Base-by-base conservation (phyloP, 2,797 vertebrate genomes). In the Huso huso region DNA sequence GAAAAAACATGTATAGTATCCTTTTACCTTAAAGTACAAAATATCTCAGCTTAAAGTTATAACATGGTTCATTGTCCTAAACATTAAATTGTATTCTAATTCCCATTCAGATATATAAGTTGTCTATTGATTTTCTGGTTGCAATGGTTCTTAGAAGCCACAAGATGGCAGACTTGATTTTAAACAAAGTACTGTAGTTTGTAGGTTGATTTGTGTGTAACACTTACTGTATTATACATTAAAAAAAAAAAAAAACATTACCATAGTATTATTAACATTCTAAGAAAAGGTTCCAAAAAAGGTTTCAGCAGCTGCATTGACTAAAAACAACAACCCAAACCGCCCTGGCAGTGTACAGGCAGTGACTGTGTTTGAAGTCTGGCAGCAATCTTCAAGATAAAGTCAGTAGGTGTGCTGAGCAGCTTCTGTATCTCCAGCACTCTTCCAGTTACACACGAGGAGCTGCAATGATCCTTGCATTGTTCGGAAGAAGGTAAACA, bases 341-440 rank as follows among this genome's bases (percentile, higher is more conserved):
- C 63, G 52, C 50, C n/a, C 15, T 64, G 63, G 52, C 63, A 64
- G 63, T 10, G 50, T 51, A 64, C 18, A 48, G 51, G 52, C 63
- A 64, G 50, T 64, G 50, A 64, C 50, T 51, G 15, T 51, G 63
- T 64, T 64, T 64, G 63, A 68, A 13, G 55, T 6, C 6, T 58
- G 55, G 55, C 55, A 58, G 55, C 55, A 58, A 6, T n/a, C 23
- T 37, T 37, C 74, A 77, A 78, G 75, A 79, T 82, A 86, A 88
- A 74, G 88, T 87, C 89, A 86, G 86, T 86, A 88, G 81, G 82
- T 86, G 75, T 63, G 68, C 73, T 87, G 85, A 93, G 91, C 92
- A 86, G 88, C 87, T 87, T 87, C 77, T 84, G 74, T 83, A 87
- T 62, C 23, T 86, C 82, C 77, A 78, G 83, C 82, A 75, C 77